Evolutionary conservation across 64 coral and sea anemone genomes (phyloP).

Genomic region (Anthopleura sola): DNA sequence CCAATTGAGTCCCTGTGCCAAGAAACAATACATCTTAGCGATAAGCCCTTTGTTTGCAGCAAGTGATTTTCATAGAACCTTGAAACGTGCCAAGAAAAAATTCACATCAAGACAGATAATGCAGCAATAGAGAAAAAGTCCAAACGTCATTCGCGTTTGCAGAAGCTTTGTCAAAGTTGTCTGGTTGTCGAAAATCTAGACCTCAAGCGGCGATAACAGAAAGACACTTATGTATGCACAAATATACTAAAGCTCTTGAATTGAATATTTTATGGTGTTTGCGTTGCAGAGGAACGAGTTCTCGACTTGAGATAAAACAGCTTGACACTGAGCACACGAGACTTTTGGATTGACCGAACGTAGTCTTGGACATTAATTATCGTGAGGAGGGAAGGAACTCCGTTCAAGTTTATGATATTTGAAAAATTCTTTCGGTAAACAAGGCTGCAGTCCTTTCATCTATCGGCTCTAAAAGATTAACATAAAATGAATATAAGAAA

Average conservation of each 20-base stretch:
- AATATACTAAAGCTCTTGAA: constrained; percentile 12
- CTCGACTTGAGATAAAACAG: not conserved
- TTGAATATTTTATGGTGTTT: constrained; percentile 7
- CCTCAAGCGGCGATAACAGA: not conserved
- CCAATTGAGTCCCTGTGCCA: not conserved
- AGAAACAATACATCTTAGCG: not conserved
- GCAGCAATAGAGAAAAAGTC: not conserved
- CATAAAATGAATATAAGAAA: constrained; percentile 5
- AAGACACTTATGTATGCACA: not conserved
- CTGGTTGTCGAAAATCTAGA: not conserved
- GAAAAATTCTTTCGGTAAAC: constrained; percentile 4
- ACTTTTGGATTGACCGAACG: not conserved
- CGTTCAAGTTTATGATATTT: not conserved
- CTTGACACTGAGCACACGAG: not conserved
- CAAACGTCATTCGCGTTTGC: not conserved
- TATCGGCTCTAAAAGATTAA: constrained; percentile 12
- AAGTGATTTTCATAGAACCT: not conserved
- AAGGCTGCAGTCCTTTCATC: not conserved
- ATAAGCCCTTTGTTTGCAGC: not conserved
- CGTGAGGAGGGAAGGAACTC: not conserved
- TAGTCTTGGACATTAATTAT: not conserved
- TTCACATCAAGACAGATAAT: not conserved
- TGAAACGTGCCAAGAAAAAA: not conserved
- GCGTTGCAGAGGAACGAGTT: not conserved
- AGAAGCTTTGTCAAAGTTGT: not conserved